These are phyloP conservation scores for Nomada fucata DNA, from an alignment of 2,888 invertebrate genomes.

Conservation along the genomic window DNA sequence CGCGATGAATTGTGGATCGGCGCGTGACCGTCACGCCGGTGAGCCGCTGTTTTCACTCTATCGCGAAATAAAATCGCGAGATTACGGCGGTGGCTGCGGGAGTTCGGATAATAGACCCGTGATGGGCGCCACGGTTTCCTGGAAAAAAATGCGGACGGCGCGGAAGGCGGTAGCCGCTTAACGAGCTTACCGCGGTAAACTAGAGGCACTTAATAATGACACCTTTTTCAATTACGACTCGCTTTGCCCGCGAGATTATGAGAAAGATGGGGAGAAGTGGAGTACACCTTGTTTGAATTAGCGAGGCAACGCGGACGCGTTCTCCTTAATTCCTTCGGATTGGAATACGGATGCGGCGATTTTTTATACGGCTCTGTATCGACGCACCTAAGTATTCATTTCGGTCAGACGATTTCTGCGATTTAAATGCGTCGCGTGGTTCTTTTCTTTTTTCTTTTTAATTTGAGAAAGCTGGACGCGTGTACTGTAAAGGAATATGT, in stretches of 20 bases:
- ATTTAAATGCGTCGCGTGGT: no score
- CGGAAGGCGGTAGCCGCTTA: background rate
- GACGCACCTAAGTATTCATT: no score
- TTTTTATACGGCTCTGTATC: no score
- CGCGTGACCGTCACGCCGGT: slow-evolving; percentile 42
- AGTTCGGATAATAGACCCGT: background rate
- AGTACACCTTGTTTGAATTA: background rate
- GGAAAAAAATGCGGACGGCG: background rate
- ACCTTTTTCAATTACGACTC: background rate
- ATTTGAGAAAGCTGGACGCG: no score
- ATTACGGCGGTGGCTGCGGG: slow-evolving; percentile 9
- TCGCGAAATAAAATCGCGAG: slow-evolving; percentile 28
- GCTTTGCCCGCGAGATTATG: background rate
- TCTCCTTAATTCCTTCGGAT: no score
- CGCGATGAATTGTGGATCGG: slow-evolving; percentile 54
- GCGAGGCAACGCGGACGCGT: no score
- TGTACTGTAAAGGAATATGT: no score
- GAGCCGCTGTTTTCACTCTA: background rate
- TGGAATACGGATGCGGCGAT: no score
- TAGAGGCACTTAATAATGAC: background rate
- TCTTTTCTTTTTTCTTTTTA: no score
- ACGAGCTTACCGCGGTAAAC: slow-evolving; percentile 10
- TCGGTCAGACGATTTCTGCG: no score
- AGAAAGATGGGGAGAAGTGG: background rate
- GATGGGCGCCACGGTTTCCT: slow-evolving; percentile 2